Base-by-base conservation (phyloP, 1,140 invertebrate species). In the Drosophila yakuba region DNA sequence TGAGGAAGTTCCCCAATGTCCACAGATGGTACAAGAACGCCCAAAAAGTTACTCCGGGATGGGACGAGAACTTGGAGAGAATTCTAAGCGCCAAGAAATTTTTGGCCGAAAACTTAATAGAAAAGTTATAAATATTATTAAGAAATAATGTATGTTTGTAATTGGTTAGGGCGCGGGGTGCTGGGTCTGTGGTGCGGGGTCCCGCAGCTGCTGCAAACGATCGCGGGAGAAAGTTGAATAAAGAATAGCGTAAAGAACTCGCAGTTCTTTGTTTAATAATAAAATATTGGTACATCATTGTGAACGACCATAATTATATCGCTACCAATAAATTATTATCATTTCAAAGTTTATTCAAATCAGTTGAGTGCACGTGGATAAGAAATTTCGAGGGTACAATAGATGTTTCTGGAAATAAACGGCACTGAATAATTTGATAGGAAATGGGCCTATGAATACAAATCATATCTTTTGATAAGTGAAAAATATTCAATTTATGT, bases 31-130 rank as follows among this genome's bases (percentile, higher is more conserved):
- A 95, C 71, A 94, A 94, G 15, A 93, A 66, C 94, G 95, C 38
- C 95, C 95, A 96, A 89, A 92, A 91, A 14, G 94, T 94, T 1
- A 94, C 95, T 5, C 95, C 95, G 0, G 96, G 95, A 7, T 97
- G 96, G 91, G 95, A 96, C 79, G 94, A 95, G 44, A 97, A 97
- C 79, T 7, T 56, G 32, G 35, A n/a, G 2, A 66, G 55, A 14
- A 47, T 78, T 25, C 7, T 28, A 28, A n/a, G 63, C n/a, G 38
- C 67, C 11, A 78, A 74, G 39, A 25, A 63, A n/a, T 74, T 55
- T 25, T 6, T 75, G 4, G 45, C 36, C 2, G 15, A 28, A 11
- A 67, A 36, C 2, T 6, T 50, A 39, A 67, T 62, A 35, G 63
- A 67, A 12, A 67, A 61, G 36, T 10, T 61, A n/a, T 48, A 48